A percentile compares a stretch with the other conserved stretches of the same genome.
These are phyloP conservation scores for Ahaetulla prasina DNA, from an alignment of 2,113 vertebrate species.

Conservation along the genomic window DNA sequence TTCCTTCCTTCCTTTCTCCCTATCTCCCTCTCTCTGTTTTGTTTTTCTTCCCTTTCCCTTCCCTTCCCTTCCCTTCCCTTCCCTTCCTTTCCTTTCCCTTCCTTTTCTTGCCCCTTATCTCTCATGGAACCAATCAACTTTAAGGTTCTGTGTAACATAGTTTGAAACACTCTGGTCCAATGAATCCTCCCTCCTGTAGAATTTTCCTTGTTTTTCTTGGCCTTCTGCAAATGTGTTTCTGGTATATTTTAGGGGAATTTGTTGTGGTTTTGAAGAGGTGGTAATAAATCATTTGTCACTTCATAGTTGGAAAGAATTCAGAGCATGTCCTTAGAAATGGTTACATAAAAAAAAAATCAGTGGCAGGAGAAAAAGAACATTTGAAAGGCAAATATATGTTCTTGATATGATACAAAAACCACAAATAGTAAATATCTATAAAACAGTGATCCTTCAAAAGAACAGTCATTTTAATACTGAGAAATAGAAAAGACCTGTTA, in stretches of 20 bases:
- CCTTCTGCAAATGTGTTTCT: neutral
- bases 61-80: no score
- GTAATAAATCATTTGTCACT: neutral
- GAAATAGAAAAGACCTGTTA: neutral
- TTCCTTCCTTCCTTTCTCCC: neutral
- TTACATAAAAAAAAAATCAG: neutral
- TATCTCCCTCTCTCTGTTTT: accelerated
- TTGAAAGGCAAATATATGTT: neutral
- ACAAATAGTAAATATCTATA: neutral
- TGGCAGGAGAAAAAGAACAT: neutral
- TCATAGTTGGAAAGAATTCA: neutral
- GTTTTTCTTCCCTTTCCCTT: accelerated
- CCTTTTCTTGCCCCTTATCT: neutral
- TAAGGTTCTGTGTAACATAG: neutral
- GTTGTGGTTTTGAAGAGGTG: neutral
- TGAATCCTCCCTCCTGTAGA: neutral
- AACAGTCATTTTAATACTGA: neutral
- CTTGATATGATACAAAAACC: neutral
- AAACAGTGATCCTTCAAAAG: neutral
- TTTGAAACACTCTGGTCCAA: neutral
- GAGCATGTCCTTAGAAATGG: neutral
- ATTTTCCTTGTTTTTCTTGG: neutral
- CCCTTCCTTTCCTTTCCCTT: accelerated
- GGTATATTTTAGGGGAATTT: neutral
- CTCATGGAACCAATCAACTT: neutral